Base-by-base conservation (phyloP, 1,140 invertebrate genomes). In the Caerostris darwini region DNA sequence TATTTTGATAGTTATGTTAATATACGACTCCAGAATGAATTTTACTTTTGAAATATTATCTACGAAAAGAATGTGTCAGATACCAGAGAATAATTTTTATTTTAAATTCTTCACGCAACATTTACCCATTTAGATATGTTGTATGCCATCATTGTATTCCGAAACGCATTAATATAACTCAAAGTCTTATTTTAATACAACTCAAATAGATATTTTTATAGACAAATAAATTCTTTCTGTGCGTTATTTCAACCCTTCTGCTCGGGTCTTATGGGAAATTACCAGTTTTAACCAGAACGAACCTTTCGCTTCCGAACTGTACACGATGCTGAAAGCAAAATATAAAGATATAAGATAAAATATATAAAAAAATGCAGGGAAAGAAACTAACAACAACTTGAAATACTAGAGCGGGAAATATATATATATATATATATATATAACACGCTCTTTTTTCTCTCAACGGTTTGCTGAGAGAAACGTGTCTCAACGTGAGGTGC, bases 321-420 rank as follows among this genome's bases (percentile, higher is more conserved):
- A 90, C 34, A 69, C 58, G 88, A 50, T 90, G 50, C 53, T 34
- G 19, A 71, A 59, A 67, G 58, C 50, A 88, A 64, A 88, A 90
- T 71, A 90, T 87, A 64, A 14, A 87, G 85, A 87, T 71, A 77
- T 90, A 90, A 89, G 54, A 90, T 90, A 90, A 71, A 90, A 90
- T 64, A 90, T 71, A 77, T 54, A 54, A 90, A 77, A 89, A 90
- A 56, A 90, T 53, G 69, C 34, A 19, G n/a, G 5, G n/a, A 90
- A 90, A 90, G 34, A 90, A 69, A 77, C 54, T 56, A 59, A 90
- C 61, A 56, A 90, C 88, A 53, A 58, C 88, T 64, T 90, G 67
- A 90, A 90, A 90, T 90, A 77, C 50, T 77, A 71, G 88, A 69
- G 14, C 12, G 19, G 19, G 50, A 77, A 90, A 89, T 71, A 90